phyloP scores from a whole-genome alignment of 2,888 invertebrate species.

The Punctoribates punctum region DNA sequence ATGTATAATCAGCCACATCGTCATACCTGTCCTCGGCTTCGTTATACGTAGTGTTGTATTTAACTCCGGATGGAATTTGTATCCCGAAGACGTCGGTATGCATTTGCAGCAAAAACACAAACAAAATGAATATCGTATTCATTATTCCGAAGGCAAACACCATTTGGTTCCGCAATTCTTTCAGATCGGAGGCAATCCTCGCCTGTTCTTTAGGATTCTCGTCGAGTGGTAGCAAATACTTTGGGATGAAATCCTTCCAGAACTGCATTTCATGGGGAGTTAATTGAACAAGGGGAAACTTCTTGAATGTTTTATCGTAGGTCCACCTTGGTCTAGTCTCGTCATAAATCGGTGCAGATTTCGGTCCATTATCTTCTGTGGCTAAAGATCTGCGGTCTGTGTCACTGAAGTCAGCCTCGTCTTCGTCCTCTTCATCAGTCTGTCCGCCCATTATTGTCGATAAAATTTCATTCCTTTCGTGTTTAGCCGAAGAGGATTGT shows the following conservation, averaged over 20 bases:
- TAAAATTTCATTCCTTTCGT: too few species aligned
- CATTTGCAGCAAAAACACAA: constrained; percentile 95
- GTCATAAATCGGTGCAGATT: too few species aligned
- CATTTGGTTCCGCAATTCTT: constrained; percentile 88
- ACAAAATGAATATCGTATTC: constrained; percentile 96
- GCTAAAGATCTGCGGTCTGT: too few species aligned
- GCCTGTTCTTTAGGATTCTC: constrained; percentile 52
- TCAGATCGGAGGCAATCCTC: constrained; percentile 71
- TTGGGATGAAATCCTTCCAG: constrained; percentile 58
- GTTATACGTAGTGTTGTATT: neutral
- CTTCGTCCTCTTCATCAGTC: neutral
- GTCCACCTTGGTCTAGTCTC: neutral
- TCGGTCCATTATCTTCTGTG: too few species aligned
- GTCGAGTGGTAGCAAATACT: constrained; percentile 57
- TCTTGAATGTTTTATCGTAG: neutral
- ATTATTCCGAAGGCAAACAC: constrained; percentile 97
- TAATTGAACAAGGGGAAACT: neutral
- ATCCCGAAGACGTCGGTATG: constrained; percentile 63
- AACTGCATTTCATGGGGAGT: constrained; percentile 55
- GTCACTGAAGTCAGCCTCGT: neutral
- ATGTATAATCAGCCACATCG: neutral
- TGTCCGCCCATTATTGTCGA: too few species aligned
- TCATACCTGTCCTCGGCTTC: constrained; percentile 21
- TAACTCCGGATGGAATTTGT: neutral
- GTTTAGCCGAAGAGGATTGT: too few species aligned